Conservation (phyloP, 2,113 vertebrate species). For the Podiceps cristatus region DNA sequence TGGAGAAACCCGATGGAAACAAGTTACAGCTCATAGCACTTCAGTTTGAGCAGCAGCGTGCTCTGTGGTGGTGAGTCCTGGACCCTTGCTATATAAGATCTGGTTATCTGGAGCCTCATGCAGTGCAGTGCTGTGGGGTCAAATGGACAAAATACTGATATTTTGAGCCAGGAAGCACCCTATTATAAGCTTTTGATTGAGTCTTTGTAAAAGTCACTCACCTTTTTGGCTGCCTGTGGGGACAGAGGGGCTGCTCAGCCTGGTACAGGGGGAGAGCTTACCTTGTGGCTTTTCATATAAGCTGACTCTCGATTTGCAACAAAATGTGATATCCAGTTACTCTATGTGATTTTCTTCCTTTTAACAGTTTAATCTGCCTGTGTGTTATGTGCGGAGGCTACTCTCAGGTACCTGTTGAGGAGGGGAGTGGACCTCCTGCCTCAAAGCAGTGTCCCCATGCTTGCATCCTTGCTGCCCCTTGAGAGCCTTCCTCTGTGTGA, state of each 20-base stretch:
- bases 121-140: not conserved
- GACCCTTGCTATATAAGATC: not conserved
- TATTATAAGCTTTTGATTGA: not conserved
- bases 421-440: not conserved
- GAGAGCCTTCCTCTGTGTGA: not conserved
- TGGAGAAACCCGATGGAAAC: not conserved
- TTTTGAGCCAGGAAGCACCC: not conserved
- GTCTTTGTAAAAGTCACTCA: not conserved
- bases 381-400: not conserved
- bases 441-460: rapidly evolving
- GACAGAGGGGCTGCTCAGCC: not conserved
- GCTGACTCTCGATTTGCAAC: not conserved
- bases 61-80: not conserved
- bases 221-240: not conserved
- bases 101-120: not conserved
- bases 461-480: not conserved
- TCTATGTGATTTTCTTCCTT: not conserved
- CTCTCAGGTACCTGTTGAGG: not conserved
- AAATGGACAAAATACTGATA: not conserved
- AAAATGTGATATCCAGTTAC: not conserved
- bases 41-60: not conserved
- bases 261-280: not conserved
- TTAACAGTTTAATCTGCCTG: not conserved
- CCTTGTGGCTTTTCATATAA: rapidly evolving
- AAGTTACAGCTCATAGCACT: not conserved